These are phyloP conservation scores for Drosophila tristis DNA, from an alignment of 1,140 invertebrate genomes.

Conservation along the genomic window DNA sequence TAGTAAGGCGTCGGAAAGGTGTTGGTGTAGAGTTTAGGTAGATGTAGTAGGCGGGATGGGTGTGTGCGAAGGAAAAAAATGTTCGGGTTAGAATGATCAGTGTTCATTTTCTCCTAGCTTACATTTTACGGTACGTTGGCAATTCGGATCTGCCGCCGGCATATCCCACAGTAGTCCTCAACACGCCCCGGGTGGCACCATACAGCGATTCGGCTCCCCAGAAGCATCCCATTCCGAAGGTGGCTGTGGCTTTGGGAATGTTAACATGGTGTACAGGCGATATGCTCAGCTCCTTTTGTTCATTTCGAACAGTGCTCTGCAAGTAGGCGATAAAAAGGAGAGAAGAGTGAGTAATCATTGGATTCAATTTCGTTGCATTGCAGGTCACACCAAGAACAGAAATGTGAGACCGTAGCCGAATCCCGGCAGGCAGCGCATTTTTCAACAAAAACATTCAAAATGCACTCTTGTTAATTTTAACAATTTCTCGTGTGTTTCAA, in stretches of 20 bases:
- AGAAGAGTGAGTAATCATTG: conserved; percentile 23
- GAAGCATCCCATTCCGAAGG: conserved; percentile 98
- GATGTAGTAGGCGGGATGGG: conserved; percentile 16
- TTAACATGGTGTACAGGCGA: conserved; percentile 69
- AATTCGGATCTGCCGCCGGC: conserved; percentile 92
- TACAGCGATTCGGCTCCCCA: conserved; percentile 97
- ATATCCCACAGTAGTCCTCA: conserved; percentile 97
- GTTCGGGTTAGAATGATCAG: conserved; percentile 55
- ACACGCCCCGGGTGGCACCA: conserved; percentile 92
- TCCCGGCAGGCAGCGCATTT: conserved; percentile 64
- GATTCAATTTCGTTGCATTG: conserved; percentile 20
- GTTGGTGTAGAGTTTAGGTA: not conserved
- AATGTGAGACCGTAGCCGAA: conserved; percentile 68
- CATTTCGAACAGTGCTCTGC: conserved; percentile 79
- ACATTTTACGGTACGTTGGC: conserved; percentile 95
- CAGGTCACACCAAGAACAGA: conserved; percentile 61
- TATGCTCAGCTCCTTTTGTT: conserved; percentile 76
- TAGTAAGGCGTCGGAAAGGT: conserved; percentile 51
- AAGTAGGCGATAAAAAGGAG: conserved; percentile 28
- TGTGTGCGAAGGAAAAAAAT: conserved; percentile 29
- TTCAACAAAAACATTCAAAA: conserved; percentile 11
- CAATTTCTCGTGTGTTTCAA: not conserved
- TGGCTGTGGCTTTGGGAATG: conserved; percentile 86
- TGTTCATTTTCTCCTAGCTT: conserved; percentile 84
- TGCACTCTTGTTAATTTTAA: not conserved